A percentile compares a stretch with the other conserved stretches of the same genome.
These are phyloP conservation scores for Podocnemis expansa DNA, from an alignment of 2,113 vertebrate genomes.

Conservation along the genomic window DNA sequence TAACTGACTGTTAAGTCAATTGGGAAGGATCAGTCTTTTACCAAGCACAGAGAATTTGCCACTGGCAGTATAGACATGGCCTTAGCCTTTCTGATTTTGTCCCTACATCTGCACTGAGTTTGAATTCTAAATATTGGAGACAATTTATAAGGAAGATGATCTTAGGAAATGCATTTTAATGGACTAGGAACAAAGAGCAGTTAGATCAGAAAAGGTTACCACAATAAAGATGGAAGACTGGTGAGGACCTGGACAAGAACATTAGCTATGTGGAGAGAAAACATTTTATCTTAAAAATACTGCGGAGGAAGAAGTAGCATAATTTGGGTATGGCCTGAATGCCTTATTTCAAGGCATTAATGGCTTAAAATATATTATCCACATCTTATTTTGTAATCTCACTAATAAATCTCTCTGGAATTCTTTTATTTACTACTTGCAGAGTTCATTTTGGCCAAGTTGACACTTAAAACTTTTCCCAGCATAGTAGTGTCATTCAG, in stretches of 20 bases:
- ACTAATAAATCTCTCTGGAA: not conserved
- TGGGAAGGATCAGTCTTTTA: too few species aligned
- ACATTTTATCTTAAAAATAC: not conserved
- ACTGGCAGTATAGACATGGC: too few species aligned
- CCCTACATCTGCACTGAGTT: not conserved
- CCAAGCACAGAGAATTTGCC: too few species aligned
- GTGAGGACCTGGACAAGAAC: not conserved
- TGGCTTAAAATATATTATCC: not conserved
- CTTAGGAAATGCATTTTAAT: rapidly evolving
- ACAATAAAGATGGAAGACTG: too few species aligned
- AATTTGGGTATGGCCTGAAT: not conserved
- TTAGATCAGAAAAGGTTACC: not conserved
- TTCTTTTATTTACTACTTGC: not conserved
- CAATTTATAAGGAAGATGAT: rapidly evolving
- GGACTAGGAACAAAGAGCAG: not conserved
- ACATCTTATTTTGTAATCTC: not conserved
- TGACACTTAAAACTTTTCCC: not conserved
- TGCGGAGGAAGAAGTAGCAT: not conserved
- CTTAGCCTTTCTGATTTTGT: not conserved
- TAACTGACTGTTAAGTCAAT: too few species aligned
- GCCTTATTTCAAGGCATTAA: not conserved
- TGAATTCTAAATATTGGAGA: not conserved
- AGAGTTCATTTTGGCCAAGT: not conserved
- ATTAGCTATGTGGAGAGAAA: not conserved
- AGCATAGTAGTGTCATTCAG: not conserved